phyloP scores from a whole-genome alignment of 2,888 invertebrate species.

The Tetragnatha montana region DNA sequence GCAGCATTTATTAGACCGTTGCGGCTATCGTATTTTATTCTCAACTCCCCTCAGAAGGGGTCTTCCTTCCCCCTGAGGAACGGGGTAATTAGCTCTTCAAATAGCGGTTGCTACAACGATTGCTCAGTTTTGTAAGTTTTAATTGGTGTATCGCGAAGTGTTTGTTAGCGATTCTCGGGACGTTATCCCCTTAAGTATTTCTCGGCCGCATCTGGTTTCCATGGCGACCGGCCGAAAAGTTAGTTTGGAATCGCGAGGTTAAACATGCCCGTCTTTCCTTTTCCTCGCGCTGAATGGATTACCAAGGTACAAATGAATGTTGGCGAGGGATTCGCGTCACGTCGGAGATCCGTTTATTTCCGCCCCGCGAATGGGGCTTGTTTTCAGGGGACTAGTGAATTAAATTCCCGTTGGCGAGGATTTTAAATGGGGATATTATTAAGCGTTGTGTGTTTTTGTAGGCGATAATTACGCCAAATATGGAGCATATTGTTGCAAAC shows the following conservation, averaged over 20 bases:
- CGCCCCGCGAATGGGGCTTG: neutral
- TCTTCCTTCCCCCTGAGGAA: neutral
- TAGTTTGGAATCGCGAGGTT: conserved; percentile 14
- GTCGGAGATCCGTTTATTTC: neutral
- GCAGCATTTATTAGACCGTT: conserved; percentile 48
- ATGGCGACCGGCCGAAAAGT: conserved; percentile 30
- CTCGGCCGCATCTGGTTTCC: neutral
- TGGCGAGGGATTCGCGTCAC: neutral
- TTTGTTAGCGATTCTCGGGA: conserved; percentile 27
- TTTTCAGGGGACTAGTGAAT: too few relatives aligned
- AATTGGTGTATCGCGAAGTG: conserved; percentile 36
- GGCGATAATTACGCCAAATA: too few relatives aligned
- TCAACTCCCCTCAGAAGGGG: conserved; percentile 1
- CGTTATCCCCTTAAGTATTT: conserved; percentile 6
- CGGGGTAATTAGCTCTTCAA: conserved; percentile 34
- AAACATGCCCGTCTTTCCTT: conserved; percentile 32
- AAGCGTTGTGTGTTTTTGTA: too few relatives aligned
- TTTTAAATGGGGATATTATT: too few relatives aligned
- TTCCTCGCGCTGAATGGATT: conserved; percentile 34
- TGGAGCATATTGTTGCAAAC: too few relatives aligned
- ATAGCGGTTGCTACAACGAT: conserved; percentile 45
- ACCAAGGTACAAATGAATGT: conserved; percentile 34
- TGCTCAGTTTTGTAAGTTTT: conserved; percentile 49
- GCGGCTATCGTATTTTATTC: conserved; percentile 34
- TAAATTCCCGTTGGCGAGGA: too few relatives aligned